These are phyloP conservation scores for Zaprionus ghesquierei DNA, from an alignment of 1,140 invertebrate species.

Conservation along the genomic window DNA sequence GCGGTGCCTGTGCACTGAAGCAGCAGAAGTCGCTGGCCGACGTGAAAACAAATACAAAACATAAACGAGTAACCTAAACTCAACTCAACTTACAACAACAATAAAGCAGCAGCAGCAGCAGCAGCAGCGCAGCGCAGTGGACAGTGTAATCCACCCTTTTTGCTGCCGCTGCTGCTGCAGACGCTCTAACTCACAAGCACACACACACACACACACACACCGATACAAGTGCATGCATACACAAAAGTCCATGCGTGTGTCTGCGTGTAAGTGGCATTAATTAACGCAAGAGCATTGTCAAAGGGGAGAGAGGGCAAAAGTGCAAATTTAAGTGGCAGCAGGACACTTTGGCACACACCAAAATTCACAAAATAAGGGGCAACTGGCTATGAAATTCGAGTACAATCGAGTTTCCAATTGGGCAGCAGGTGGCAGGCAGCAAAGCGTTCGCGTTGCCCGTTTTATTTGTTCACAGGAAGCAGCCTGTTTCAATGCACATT, in stretches of 20 bases:
- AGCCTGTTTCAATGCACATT: background rate
- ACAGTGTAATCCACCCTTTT: slow-evolving; percentile 69
- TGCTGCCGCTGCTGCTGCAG: slow-evolving; percentile 5
- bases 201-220: background rate
- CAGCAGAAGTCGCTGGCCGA: slow-evolving; percentile 75
- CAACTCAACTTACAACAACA: slow-evolving; percentile 41
- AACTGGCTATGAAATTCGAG: slow-evolving; percentile 56
- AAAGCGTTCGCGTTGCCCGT: background rate
- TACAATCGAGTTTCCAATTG: slow-evolving; percentile 45
- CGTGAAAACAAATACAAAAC: slow-evolving; percentile 65
- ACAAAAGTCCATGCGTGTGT: slow-evolving; percentile 15
- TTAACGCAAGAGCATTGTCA: slow-evolving; percentile 57
- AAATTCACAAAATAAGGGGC: slow-evolving; percentile 30
- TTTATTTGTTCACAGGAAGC: slow-evolving; percentile 7
- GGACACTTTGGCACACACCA: slow-evolving; percentile 47
- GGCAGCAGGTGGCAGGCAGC: slow-evolving; percentile 61
- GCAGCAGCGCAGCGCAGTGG: slow-evolving; percentile 24
- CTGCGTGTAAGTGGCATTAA: slow-evolving; percentile 66
- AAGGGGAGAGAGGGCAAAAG: slow-evolving; percentile 65
- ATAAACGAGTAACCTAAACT: slow-evolving; percentile 43
- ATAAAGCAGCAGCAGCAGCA: slow-evolving; percentile 49
- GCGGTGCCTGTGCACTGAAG: slow-evolving; percentile 61
- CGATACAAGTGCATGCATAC: slow-evolving; percentile 13
- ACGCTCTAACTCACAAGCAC: slow-evolving; percentile 2
- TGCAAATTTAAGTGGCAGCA: slow-evolving; percentile 60